phyloP scores from a whole-genome alignment of 1,140 invertebrate genomes.

The Thaumetopoea pityocampa region DNA sequence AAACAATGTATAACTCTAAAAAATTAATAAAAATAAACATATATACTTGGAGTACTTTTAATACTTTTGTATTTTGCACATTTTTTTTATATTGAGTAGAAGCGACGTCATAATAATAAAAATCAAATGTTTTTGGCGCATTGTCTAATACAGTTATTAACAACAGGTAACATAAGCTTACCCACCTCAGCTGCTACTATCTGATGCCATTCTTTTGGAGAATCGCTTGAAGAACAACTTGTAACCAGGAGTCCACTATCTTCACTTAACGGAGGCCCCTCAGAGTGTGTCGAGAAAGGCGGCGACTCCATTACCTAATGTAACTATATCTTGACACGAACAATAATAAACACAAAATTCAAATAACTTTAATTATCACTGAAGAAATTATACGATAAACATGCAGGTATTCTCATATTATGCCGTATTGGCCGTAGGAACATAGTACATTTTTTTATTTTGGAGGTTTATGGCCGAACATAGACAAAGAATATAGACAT shows the following conservation, averaged over 20 bases:
- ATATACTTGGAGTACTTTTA: too few species aligned
- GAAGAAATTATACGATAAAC: constrained; percentile 32
- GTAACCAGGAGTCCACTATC: constrained; percentile 79
- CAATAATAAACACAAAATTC: constrained; percentile 40
- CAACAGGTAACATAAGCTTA: too few species aligned
- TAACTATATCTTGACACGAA: constrained; percentile 37
- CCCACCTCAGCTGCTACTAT: constrained; percentile 78
- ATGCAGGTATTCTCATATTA: neutral
- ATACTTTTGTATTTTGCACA: too few species aligned
- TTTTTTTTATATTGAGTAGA: too few species aligned
- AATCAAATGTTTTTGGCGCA: too few species aligned
- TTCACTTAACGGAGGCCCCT: constrained; percentile 78
- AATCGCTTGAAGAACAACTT: constrained; percentile 80
- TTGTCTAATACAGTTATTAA: too few species aligned
- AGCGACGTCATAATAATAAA: too few species aligned
- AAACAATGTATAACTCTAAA: too few species aligned
- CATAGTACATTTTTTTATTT: neutral
- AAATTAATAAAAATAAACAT: too few species aligned
- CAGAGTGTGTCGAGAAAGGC: constrained; percentile 78
- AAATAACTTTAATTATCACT: constrained; percentile 41
- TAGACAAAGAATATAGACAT: too few species aligned
- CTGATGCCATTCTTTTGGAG: constrained; percentile 75
- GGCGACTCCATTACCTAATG: constrained; percentile 77
- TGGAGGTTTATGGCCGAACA: too few species aligned
- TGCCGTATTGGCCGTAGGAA: too few species aligned